These are phyloP conservation scores for Empis stercorea DNA, from an alignment of 2,888 invertebrate species.

Conservation along the genomic window DNA sequence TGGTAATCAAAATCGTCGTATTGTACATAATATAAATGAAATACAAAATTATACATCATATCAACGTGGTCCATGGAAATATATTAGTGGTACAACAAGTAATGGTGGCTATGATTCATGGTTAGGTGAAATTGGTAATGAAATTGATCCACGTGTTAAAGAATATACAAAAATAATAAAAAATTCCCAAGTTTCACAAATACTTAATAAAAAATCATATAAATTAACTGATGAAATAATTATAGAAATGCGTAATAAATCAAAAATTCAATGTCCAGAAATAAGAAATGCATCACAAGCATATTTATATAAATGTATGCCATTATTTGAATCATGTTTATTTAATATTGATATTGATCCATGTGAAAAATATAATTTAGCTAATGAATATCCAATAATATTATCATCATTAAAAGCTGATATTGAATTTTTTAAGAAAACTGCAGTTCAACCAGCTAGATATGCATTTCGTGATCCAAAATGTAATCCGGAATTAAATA, in stretches of 20 bases:
- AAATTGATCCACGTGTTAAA: constrained; percentile 12
- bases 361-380: constrained; percentile 36
- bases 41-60: constrained; percentile 26
- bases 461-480: constrained; percentile 38
- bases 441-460: constrained; percentile 33
- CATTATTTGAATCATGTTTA: constrained; percentile 34
- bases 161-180: constrained; percentile 11
- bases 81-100: constrained; percentile 16
- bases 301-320: constrained; percentile 21
- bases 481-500: constrained; percentile 42
- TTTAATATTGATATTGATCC: constrained; percentile 40
- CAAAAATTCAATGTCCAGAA: constrained; percentile 18
- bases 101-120: constrained; percentile 15
- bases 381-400: constrained; percentile 20
- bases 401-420: constrained; percentile 34
- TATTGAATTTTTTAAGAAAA: constrained; percentile 35
- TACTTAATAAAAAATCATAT: constrained; percentile 10
- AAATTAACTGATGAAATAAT: constrained; percentile 15
- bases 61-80: constrained; percentile 15
- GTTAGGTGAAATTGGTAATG: constrained; percentile 11
- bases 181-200: constrained; percentile 13
- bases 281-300: constrained; percentile 5
- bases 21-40: constrained; percentile 59
- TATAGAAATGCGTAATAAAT: constrained; percentile 12
- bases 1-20: constrained; percentile 38